These are phyloP conservation scores for Catharus fuscescens DNA, from an alignment of 2,113 vertebrate species.

Conservation along the genomic window DNA sequence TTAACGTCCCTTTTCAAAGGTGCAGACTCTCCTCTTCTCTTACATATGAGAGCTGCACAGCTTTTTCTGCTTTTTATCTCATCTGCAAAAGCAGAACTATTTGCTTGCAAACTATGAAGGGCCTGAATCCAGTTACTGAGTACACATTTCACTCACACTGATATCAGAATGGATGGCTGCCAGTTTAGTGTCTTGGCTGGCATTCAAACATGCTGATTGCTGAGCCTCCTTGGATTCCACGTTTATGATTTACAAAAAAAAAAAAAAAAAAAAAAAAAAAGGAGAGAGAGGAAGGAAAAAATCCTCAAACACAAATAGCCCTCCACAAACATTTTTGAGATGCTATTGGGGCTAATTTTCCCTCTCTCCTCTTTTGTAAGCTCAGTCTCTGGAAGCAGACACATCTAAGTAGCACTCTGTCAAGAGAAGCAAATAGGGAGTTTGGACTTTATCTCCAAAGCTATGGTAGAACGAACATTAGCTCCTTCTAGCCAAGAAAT, in stretches of 20 bases:
- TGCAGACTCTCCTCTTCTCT: neutral
- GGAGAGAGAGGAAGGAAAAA: neutral
- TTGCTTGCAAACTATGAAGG: conserved; percentile 75
- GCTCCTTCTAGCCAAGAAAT: conserved; percentile 13
- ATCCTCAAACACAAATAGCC: neutral
- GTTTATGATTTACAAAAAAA: neutral
- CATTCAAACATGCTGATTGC: conserved; percentile 71
- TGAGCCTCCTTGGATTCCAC: conserved; percentile 64
- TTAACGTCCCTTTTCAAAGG: neutral
- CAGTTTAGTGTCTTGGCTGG: conserved; percentile 74
- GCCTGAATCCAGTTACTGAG: conserved; percentile 76
- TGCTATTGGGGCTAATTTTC: neutral
- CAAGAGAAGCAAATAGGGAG: neutral
- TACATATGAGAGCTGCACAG: neutral
- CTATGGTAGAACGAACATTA: neutral
- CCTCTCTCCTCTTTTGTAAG: neutral
- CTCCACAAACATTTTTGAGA: conserved; percentile 60
- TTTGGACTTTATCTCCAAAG: neutral
- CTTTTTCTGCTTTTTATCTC: conserved; percentile 45
- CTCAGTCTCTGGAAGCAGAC: neutral
- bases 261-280: fast-evolving
- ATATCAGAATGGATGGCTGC: conserved; percentile 75
- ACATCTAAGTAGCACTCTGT: neutral
- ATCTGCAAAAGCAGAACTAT: conserved; percentile 71
- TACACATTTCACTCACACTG: conserved; percentile 74